Evolutionary conservation across 2,797 vertebrate genomes (phyloP), one percentile per base, ranked within the genome.

Genomic region (Coilia nasus): DNA sequence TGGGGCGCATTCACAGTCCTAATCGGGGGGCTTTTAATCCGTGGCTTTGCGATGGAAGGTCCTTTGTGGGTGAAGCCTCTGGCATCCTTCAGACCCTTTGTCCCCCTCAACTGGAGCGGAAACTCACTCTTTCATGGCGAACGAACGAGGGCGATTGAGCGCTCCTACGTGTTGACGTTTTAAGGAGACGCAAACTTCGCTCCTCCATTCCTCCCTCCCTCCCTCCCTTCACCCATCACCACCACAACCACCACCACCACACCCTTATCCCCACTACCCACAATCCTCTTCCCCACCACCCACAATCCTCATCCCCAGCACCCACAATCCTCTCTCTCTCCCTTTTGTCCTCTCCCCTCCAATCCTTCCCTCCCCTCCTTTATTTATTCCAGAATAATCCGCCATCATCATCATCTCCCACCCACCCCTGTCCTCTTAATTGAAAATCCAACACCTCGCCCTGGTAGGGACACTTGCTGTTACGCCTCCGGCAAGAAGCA

Each of bases 11-110:
- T 94, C 92, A 92, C 86, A 12, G 80, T 81, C 89, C 90, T 94
- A 95, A 95, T 95, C 89, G 90, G 87, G 87, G 86, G 86, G 91
- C 89, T 92, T 95, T 95, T 94, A 94, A 94, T 88, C 89, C 87
- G 85, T 86, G 19, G 3, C 86, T 90, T 88, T 90, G 87, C 87
- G 83, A 88, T 28, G 56, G 88, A 54, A 87, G 82, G 92, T 93
- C 94, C 92, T 92, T 92, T 92, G 91, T 90, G 88, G 89, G 89
- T 92, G 91, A 90, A 93, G 92, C 93, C 93, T 90, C 87, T 62
- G 89, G 93, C 89, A 81, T 91, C 90, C 88, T 87, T 75, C 81
- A 85, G 87, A 0, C 62, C 82, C 88, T 93, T 95, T 95, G 92
- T 95, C 88, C 87, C n/a, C 75, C 90, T 90, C 92, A 92, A 93